These are phyloP conservation scores for Gortyna flavago DNA, from an alignment of 2,888 invertebrate genomes.

Conservation along the genomic window DNA sequence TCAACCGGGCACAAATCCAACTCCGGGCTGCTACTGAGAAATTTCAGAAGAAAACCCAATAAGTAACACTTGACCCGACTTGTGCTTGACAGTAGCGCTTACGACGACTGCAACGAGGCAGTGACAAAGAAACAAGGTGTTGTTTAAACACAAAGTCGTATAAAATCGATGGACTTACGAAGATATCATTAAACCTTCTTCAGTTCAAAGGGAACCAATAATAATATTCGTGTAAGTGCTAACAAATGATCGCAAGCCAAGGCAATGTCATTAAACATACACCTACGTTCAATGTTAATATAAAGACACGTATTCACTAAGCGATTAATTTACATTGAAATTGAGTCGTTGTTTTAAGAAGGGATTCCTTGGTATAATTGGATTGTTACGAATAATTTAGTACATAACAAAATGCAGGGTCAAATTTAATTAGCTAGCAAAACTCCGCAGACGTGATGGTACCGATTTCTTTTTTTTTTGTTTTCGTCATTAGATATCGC, in stretches of 20 bases:
- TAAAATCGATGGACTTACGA: not conserved
- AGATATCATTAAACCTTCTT: slow-evolving; percentile 24
- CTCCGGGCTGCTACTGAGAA: not conserved
- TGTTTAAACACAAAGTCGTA: not conserved
- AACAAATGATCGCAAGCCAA: slow-evolving; percentile 50
- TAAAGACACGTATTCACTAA: slow-evolving; percentile 25
- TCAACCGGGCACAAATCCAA: not conserved
- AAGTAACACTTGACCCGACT: not conserved
- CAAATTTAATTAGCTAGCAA: not conserved
- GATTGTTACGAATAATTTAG: not conserved
- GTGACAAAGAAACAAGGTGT: not conserved
- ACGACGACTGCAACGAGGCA: not conserved
- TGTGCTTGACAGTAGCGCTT: not conserved
- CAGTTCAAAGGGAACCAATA: slow-evolving; percentile 33
- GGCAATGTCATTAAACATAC: slow-evolving; percentile 33
- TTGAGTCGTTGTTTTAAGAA: not conserved
- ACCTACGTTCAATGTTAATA: slow-evolving; percentile 39
- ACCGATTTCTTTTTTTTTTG: not conserved
- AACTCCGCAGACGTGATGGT: not conserved
- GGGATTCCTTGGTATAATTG: not conserved
- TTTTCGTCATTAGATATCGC: not conserved
- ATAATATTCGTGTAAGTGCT: slow-evolving; percentile 38
- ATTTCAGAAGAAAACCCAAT: not conserved
- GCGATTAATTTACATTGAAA: not conserved
- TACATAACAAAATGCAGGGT: not conserved